Percentiles rank a stretch among this genome's conserved stretches.
Evolutionary conservation across 2,113 vertebrate genomes (phyloP).

Genomic region (Nannospalax galili): DNA sequence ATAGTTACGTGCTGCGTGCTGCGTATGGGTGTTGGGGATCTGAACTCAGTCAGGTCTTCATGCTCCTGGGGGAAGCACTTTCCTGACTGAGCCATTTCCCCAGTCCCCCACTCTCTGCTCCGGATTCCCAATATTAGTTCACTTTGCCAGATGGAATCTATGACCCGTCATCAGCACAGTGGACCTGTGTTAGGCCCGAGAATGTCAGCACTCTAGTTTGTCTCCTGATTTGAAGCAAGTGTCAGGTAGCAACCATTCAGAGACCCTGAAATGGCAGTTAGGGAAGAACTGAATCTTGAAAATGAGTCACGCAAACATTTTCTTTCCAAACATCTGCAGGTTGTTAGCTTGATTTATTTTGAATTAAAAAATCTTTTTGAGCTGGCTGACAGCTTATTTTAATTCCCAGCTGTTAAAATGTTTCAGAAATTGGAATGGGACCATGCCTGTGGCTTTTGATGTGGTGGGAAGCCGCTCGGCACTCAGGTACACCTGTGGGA

Average conservation of each 20-base stretch:
- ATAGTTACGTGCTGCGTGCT: too few species aligned
- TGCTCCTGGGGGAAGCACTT: background rate
- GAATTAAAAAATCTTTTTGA: conserved; percentile 84
- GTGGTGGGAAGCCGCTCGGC: conserved; percentile 54
- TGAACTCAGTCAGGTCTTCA: background rate
- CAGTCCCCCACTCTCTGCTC: background rate
- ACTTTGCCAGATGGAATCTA: background rate
- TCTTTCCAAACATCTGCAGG: conserved; percentile 88
- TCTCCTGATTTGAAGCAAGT: background rate
- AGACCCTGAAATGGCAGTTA: conserved; percentile 69
- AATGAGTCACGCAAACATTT: conserved; percentile 80
- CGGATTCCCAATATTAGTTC: background rate
- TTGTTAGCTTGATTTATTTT: conserved; percentile 87
- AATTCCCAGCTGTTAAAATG: conserved; percentile 84
- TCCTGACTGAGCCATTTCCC: background rate
- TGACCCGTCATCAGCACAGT: background rate
- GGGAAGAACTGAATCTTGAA: conserved; percentile 81
- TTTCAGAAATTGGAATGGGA: conserved; percentile 77
- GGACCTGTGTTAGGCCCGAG: background rate
- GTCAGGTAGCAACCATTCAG: conserved; percentile 74
- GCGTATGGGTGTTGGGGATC: background rate
- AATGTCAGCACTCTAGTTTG: background rate
- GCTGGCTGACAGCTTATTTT: conserved; percentile 84
- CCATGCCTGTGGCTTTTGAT: conserved; percentile 70
- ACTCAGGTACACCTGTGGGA: conserved; percentile 74